These are phyloP conservation scores for Eulithis prunata DNA, from an alignment of 2,888 invertebrate species.

Conservation along the genomic window DNA sequence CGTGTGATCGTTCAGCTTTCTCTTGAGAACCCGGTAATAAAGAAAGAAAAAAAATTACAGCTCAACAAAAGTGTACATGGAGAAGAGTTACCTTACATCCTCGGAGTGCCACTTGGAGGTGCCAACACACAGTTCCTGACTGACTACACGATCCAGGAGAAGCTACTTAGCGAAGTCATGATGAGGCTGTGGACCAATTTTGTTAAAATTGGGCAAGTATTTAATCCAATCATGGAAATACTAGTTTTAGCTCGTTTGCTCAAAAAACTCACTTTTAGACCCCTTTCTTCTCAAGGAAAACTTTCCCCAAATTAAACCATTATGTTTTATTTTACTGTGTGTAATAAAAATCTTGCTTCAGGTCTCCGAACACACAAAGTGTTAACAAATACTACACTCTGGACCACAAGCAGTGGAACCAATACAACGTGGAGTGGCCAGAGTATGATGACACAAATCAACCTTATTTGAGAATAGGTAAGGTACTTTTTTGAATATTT, in stretches of 20 bases:
- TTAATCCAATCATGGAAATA: too few relatives aligned
- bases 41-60: constrained; percentile 63
- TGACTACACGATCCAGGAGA: constrained; percentile 91
- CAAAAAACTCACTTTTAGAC: too few relatives aligned
- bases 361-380: constrained; percentile 91
- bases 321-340: too few relatives aligned
- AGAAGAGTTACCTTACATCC: constrained; percentile 94
- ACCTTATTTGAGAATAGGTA: constrained; percentile 91
- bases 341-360: constrained; percentile 57
- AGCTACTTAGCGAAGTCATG: constrained; percentile 91
- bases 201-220: constrained; percentile 92
- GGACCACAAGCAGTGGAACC: constrained; percentile 87
- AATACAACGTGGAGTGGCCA: constrained; percentile 92
- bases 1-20: too few relatives aligned
- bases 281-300: too few relatives aligned
- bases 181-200: constrained; percentile 97
- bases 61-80: constrained; percentile 91
- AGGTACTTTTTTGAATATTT: constrained; percentile 37
- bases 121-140: constrained; percentile 87
- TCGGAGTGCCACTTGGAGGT: constrained; percentile 92
- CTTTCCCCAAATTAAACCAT: too few relatives aligned
- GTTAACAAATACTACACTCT: constrained; percentile 86
- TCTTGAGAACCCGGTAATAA: too few relatives aligned
- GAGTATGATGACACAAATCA: constrained; percentile 90
- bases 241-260: too few relatives aligned